Percentiles rank a stretch among this genome's conserved stretches.
These are phyloP conservation scores for Salvator merianae DNA, from an alignment of 2,113 vertebrate genomes.

Conservation along the genomic window DNA sequence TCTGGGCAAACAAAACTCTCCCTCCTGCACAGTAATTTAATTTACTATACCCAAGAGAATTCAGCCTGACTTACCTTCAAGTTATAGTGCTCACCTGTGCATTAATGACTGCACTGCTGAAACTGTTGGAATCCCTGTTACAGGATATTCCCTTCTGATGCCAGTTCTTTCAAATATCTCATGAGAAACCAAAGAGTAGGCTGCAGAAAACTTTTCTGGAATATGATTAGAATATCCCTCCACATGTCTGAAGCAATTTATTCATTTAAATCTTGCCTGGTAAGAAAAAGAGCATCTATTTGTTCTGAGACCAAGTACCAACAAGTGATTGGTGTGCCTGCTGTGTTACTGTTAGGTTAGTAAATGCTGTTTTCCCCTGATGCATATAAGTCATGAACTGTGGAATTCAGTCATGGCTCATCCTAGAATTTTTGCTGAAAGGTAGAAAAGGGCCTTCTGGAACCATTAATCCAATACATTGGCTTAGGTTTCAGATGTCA, in stretches of 20 bases:
- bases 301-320: slow-evolving; percentile 5
- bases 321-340: slow-evolving; percentile 15
- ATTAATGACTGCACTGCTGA: slow-evolving; percentile 24
- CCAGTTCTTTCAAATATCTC: slow-evolving; percentile 36
- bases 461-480: slow-evolving; percentile 40
- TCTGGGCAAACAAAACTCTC: slow-evolving; percentile 29
- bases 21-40: slow-evolving; percentile 39
- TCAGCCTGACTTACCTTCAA: slow-evolving; percentile 41
- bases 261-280: slow-evolving; percentile 14
- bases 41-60: slow-evolving; percentile 50
- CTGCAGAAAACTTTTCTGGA: slow-evolving; percentile 28
- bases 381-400: slow-evolving; percentile 35
- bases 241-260: slow-evolving; percentile 1
- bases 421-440: slow-evolving; percentile 53
- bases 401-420: slow-evolving; percentile 51
- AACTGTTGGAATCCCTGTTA: slow-evolving; percentile 37
- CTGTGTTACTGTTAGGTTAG: slow-evolving; percentile 34
- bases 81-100: slow-evolving; percentile 25
- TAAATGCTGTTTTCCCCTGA: slow-evolving; percentile 42
- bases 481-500: slow-evolving; percentile 5
- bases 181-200: slow-evolving; percentile 18
- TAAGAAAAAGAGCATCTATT: slow-evolving; percentile 12
- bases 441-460: slow-evolving; percentile 3
- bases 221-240: slow-evolving; percentile 22
- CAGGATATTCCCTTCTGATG: slow-evolving; percentile 18